A percentile compares a stretch with the other conserved stretches of the same genome.
Evolutionary conservation across 2,797 vertebrate species (phyloP).

Genomic region (Erpetoichthys calabaricus): DNA sequence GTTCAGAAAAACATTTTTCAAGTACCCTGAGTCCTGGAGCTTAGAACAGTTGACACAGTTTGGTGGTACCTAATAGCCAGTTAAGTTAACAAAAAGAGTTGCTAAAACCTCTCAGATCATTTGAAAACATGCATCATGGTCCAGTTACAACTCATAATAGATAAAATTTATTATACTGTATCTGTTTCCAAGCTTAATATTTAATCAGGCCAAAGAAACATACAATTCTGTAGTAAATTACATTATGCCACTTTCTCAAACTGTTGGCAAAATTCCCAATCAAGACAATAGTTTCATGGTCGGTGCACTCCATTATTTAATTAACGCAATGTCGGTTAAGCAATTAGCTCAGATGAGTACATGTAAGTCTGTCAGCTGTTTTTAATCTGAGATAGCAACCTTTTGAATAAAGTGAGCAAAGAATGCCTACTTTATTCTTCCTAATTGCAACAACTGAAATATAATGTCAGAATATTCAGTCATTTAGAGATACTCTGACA

Average conservation of each 20-base stretch:
- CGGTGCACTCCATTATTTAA: slow-evolving; percentile 53
- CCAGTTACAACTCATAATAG: too few species aligned
- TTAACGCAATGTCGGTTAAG: slow-evolving; percentile 46
- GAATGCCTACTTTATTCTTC: slow-evolving; percentile 9
- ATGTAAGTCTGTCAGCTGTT: slow-evolving; percentile 34
- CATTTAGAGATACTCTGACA: slow-evolving; percentile 9
- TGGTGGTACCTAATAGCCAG: too few species aligned
- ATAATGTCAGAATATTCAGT: slow-evolving; percentile 16
- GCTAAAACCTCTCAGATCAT: too few species aligned
- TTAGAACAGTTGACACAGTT: too few species aligned
- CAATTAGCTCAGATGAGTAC: slow-evolving; percentile 52
- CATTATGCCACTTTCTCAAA: slow-evolving; percentile 30
- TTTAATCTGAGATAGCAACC: slow-evolving; percentile 17
- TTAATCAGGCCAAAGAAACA: too few species aligned
- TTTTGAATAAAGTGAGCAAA: slow-evolving; percentile 15
- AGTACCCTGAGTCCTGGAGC: too few species aligned
- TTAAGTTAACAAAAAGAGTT: too few species aligned
- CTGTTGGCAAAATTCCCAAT: slow-evolving; percentile 40
- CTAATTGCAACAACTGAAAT: slow-evolving; percentile 17
- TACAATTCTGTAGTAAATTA: slow-evolving; percentile 27
- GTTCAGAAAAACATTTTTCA: too few species aligned
- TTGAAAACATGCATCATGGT: too few species aligned
- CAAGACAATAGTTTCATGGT: slow-evolving; percentile 49
- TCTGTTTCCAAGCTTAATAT: too few species aligned
- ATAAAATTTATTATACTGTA: too few species aligned